Evolutionary conservation across 2,797 vertebrate genomes (phyloP).

Genomic region (Peromyscus eremicus): DNA sequence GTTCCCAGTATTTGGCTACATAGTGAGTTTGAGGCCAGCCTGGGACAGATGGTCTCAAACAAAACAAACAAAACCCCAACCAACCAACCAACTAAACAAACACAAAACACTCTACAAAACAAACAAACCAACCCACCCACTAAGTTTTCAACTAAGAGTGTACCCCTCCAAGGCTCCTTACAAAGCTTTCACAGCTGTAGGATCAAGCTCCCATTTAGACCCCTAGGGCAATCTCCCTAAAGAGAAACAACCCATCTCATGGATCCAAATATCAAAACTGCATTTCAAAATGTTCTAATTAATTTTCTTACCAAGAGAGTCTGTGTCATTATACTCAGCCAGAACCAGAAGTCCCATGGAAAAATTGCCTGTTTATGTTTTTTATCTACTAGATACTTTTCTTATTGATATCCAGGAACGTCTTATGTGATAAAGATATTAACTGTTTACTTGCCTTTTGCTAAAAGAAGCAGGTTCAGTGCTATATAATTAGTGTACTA

Average conservation of each 20-base stretch:
- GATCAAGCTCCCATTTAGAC: neutral
- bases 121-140: neutral
- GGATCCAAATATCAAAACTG: constrained; percentile 3
- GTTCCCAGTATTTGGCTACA: neutral
- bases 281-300: constrained; percentile 35
- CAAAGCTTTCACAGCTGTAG: neutral
- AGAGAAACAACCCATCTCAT: neutral
- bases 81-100: neutral
- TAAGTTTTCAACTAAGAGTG: neutral
- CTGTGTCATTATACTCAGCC: neutral
- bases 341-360: neutral
- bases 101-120: neutral
- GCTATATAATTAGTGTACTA: neutral
- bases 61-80: neutral
- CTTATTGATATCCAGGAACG: neutral
- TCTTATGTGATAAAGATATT: neutral
- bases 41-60: neutral
- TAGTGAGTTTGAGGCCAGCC: neutral
- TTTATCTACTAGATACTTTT: constrained; percentile 1
- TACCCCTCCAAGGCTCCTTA: neutral
- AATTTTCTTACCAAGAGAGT: constrained; percentile 37
- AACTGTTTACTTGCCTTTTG: neutral
- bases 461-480: neutral
- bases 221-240: neutral
- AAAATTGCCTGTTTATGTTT: neutral